Base-by-base conservation (phyloP, 2,113 vertebrate genomes). In the Lagopus leucura region DNA sequence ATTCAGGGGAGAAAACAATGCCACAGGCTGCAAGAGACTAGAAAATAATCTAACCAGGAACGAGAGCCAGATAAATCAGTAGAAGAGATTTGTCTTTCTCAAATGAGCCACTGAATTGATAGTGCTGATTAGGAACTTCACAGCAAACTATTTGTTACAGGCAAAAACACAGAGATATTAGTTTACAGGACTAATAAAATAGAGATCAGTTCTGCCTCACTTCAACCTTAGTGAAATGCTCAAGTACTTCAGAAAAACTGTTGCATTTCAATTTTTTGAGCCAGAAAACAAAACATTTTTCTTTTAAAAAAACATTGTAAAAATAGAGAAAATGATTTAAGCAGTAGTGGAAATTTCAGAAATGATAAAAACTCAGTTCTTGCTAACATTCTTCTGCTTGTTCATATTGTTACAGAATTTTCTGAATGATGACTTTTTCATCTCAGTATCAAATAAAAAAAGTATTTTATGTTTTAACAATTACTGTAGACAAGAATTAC, bases 291-390 rank as follows among this genome's bases (percentile, higher is more conserved):
- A 82, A 71, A 34, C 13, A 18, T 3, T 1, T 8, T 48, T 58
- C 0, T 67, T 64, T 71, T 4, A 14, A 63, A 83, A 70, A 70
- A 48, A 2, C 4, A 5, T 27, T 7, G 1, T 8, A 25, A 4
- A 28, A 69, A 32, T 81, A 42, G 12, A 67, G 3, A 89, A 81
- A 84, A 67, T 22, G 19, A 48, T 10, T 83, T 73, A 52, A 67
- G 34, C 27, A 40, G 0, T 13, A 75, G 32, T 30, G 3, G 22
- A 72, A 64, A 0, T 27, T 93, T 42, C 42, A 72, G 34, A 92
- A 67, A 42, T 34, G 0, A 54, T 52, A 30, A 73, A 86, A 47
- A 3, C 3, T 0, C 2, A 63, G 32, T 25, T 2, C 1, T 89
- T 88, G 13, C 4, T 17, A 52, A 30, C 43, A 4, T n/a, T 84